A percentile compares a stretch with the other conserved stretches of the same genome.
Evolutionary conservation across 2,888 invertebrate genomes (phyloP).

Genomic region (Torymus texanus): DNA sequence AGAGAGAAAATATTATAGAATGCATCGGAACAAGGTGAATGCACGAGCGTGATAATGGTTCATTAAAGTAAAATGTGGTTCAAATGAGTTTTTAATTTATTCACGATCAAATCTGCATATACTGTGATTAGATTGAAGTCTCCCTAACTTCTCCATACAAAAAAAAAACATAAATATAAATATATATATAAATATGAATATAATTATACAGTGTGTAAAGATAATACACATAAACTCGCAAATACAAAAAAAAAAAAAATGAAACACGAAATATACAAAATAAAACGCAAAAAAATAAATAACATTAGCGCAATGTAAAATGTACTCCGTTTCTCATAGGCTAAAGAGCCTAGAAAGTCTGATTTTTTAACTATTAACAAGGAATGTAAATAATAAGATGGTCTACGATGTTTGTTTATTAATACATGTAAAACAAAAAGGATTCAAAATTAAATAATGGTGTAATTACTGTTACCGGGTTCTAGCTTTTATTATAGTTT

Average conservation of each 20-base stretch:
- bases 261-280: conserved; percentile 53
- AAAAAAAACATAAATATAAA: conserved; percentile 45
- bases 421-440: conserved; percentile 70
- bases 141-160: conserved; percentile 59
- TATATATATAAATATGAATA: too few relatives aligned
- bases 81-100: conserved; percentile 64
- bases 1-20: conserved; percentile 37
- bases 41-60: conserved; percentile 49
- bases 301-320: conserved; percentile 63
- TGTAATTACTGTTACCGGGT: conserved; percentile 66
- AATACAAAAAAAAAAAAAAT: conserved; percentile 48
- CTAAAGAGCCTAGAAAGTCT: conserved; percentile 73
- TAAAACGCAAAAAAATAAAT: conserved; percentile 58
- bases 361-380: conserved; percentile 72
- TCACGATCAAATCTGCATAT: conserved; percentile 68
- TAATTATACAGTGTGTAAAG: conserved; percentile 45
- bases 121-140: conserved; percentile 71
- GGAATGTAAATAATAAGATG: conserved; percentile 55
- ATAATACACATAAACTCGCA: conserved; percentile 50
- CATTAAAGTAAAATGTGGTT: conserved; percentile 49
- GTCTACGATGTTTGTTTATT: conserved; percentile 72
- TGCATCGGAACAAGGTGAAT: conserved; percentile 37
- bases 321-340: conserved; percentile 70
- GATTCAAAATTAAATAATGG: conserved; percentile 72
- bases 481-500: conserved; percentile 62